A percentile compares a stretch with the other conserved stretches of the same genome.
phyloP scores from a whole-genome alignment of 2,113 vertebrate genomes.

The Notarius quadriscutis region DNA sequence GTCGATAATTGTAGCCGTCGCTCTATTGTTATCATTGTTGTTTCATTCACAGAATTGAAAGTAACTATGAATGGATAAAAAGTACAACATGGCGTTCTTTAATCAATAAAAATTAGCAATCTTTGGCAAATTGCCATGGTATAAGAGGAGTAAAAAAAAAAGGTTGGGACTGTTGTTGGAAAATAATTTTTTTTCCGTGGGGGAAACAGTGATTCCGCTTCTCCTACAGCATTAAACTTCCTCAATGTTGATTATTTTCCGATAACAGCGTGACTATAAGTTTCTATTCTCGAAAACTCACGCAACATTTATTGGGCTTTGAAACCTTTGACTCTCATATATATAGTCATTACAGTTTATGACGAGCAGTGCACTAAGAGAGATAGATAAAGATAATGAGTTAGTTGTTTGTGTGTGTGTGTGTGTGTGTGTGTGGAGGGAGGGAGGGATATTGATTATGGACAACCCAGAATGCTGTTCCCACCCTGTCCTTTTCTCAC shows the following conservation, averaged over 20 bases:
- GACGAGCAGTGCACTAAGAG: background rate
- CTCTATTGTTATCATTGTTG: no score
- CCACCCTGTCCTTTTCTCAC: background rate
- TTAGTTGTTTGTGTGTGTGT: no score
- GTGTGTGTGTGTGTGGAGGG: constrained; percentile 1
- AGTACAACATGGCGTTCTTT: no score
- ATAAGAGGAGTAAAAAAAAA: background rate
- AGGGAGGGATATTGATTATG: no score
- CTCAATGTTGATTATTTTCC: background rate
- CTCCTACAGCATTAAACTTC: background rate
- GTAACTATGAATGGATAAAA: background rate
- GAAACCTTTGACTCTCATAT: background rate
- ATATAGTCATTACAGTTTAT: constrained; percentile 2
- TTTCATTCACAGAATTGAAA: no score
- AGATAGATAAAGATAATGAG: background rate
- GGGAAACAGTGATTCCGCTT: background rate
- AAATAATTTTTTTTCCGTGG: background rate
- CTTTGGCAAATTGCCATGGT: background rate
- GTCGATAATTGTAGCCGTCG: no score
- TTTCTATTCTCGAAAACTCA: background rate
- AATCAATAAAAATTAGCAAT: no score
- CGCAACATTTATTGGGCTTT: background rate
- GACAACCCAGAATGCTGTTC: background rate
- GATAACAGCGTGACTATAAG: background rate
- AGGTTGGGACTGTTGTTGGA: background rate